A percentile compares a stretch with the other conserved stretches of the same genome.
phyloP scores from a whole-genome alignment of 2,113 vertebrate species.

The Toxostoma redivivum region DNA sequence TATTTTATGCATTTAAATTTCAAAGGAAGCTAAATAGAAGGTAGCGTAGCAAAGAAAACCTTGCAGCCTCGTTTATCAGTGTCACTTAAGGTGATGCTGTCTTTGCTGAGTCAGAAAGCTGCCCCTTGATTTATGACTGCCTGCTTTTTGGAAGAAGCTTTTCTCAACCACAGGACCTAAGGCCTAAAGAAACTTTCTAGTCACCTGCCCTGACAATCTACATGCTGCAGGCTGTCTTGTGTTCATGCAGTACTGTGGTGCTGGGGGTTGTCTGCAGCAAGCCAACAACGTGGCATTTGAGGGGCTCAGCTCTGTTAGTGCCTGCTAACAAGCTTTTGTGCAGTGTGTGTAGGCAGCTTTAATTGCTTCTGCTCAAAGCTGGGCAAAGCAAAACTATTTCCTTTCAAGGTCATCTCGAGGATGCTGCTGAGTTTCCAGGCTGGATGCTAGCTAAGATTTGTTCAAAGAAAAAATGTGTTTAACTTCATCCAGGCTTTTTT shows the following conservation, averaged over 20 bases:
- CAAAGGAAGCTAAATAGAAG: background rate
- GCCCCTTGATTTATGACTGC: background rate
- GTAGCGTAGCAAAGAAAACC: background rate
- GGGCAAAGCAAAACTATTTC: background rate
- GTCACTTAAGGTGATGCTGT: background rate
- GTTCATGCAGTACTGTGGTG: background rate
- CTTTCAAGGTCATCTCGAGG: background rate
- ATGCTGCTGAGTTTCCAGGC: background rate
- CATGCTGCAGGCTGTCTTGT: background rate
- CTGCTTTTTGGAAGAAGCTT: background rate
- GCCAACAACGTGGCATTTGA: background rate
- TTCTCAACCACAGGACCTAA: background rate
- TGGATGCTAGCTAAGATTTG: background rate
- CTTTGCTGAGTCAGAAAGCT: conserved; percentile 12
- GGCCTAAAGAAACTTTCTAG: background rate
- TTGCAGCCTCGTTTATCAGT: background rate
- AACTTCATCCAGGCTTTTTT: background rate
- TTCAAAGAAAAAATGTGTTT: background rate
- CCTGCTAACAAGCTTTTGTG: background rate
- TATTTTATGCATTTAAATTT: background rate
- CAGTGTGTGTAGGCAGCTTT: background rate
- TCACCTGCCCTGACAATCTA: background rate
- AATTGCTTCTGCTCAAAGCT: background rate
- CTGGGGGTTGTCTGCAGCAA: background rate
- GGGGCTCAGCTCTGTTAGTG: background rate